These are phyloP conservation scores for Salticus scenicus DNA, from an alignment of 2,888 invertebrate genomes.

Conservation along the genomic window DNA sequence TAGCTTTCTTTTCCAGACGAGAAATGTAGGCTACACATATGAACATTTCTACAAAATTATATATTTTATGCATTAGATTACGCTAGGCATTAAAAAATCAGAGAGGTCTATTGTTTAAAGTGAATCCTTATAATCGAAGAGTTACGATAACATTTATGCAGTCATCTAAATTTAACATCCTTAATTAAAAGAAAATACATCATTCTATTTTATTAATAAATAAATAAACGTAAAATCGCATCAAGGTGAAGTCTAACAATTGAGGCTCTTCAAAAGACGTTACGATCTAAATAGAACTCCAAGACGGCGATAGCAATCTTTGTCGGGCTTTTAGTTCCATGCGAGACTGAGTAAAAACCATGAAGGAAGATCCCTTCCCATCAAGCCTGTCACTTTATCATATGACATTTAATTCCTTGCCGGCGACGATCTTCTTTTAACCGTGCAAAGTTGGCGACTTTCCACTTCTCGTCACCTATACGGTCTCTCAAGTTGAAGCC, in stretches of 20 bases:
- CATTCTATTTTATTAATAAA: no score
- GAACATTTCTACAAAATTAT: no score
- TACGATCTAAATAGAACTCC: slow-evolving; percentile 2
- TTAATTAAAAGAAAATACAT: no score
- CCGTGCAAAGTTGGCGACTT: slow-evolving; percentile 44
- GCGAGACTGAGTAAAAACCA: neutral
- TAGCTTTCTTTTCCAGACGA: no score
- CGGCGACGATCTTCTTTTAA: slow-evolving; percentile 29
- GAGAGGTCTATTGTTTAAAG: no score
- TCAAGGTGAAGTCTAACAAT: neutral
- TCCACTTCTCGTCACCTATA: slow-evolving; percentile 64
- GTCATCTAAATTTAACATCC: no score
- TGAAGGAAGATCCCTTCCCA: slow-evolving; percentile 31
- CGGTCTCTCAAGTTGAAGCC: slow-evolving; percentile 47
- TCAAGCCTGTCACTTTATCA: slow-evolving; percentile 58
- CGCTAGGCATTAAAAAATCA: no score
- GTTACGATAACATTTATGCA: no score
- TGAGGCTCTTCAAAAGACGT: neutral
- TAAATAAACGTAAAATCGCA: no score
- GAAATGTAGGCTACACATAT: no score
- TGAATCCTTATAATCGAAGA: no score
- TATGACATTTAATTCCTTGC: slow-evolving; percentile 66
- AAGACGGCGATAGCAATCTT: slow-evolving; percentile 1
- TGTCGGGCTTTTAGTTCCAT: slow-evolving; percentile 2
- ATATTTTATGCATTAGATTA: no score